Base-by-base conservation (phyloP, 2,113 vertebrate genomes). In the Pardalotus punctatus region DNA sequence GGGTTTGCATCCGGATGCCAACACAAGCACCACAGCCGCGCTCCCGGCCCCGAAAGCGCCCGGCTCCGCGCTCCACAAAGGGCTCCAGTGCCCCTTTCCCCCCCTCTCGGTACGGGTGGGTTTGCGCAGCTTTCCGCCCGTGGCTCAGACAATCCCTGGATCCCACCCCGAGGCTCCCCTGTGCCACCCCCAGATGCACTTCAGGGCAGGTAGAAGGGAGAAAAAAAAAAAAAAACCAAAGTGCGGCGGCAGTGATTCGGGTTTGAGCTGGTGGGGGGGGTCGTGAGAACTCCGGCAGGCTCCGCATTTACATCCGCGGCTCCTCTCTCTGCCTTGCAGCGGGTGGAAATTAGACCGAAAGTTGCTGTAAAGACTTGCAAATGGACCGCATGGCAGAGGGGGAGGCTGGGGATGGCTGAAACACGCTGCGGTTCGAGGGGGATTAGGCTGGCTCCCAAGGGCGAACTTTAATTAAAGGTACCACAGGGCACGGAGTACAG, bases 21-120 rank as follows among this genome's bases (percentile, higher is more conserved):
- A 98, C 97, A 97, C 97, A 98, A 98, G 98, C 98, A 97, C 77
- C 95, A 91, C 88, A 89, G 97, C 98, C 97, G 98, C 96, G 95
- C 97, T 98, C 97, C 96, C 97, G 86, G 97, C 96, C 90, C 96
- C 93, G 58, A 33, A 23, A 84, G 81, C 82, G 60, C 88, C 82
- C 76, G 31, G 96, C 89, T 92, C 90, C 90, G 69, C 54, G 72
- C 90, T 82, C 90, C 86, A 94, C 96, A 96, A 97, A 96, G 65
- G 71, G 76, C 81, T 91, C 91, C 91, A 42, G 88, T 89, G 81
- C 56, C 31, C 42, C 33, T 33, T 67, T 27, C 8, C 9, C 35
- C 24, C 19, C 9, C 31, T 10, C 51, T 19, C 53, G 31, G 33
- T n/a, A 51, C 67, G 17, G 12, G 8, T 24, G 40, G 48, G 31